phyloP scores from a whole-genome alignment of 2,888 invertebrate species.

The Euplagia quadripunctaria region DNA sequence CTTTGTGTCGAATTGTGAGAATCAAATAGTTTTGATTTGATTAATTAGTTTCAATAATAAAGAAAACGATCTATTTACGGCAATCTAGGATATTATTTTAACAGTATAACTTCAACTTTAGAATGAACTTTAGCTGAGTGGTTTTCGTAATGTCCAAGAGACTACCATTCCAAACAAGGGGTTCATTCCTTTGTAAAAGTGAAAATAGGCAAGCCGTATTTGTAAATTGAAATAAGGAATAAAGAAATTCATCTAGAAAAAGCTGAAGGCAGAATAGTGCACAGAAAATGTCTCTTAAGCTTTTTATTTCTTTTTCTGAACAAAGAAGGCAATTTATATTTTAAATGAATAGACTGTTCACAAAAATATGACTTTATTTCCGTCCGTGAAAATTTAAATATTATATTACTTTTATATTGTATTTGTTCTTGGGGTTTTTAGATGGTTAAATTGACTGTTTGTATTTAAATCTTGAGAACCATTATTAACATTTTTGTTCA shows the following conservation, averaged over 20 bases:
- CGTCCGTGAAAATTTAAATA: background rate
- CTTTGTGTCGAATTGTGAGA: too few relatives aligned
- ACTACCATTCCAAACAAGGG: constrained; percentile 9
- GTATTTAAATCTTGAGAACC: background rate
- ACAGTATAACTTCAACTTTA: background rate
- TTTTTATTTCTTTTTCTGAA: constrained; percentile 29
- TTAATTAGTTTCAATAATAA: too few relatives aligned
- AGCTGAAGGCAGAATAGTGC: constrained; percentile 20
- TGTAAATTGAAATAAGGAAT: constrained; percentile 44
- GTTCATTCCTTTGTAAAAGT: constrained; percentile 15
- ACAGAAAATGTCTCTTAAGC: constrained; percentile 35
- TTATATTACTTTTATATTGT: background rate
- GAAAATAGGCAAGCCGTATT: constrained; percentile 28
- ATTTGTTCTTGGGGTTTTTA: background rate
- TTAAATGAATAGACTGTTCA: constrained; percentile 25
- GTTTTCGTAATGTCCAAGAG: background rate
- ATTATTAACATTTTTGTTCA: too few relatives aligned
- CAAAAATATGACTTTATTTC: constrained; percentile 18
- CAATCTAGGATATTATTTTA: background rate
- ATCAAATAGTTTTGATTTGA: too few relatives aligned
- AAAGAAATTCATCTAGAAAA: constrained; percentile 16
- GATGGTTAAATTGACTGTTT: background rate
- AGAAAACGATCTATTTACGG: background rate
- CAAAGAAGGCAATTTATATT: background rate
- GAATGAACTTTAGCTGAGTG: background rate